Evolutionary conservation across 1,140 invertebrate species (phyloP).

Genomic region (Caenorhabditis briggsae): DNA sequence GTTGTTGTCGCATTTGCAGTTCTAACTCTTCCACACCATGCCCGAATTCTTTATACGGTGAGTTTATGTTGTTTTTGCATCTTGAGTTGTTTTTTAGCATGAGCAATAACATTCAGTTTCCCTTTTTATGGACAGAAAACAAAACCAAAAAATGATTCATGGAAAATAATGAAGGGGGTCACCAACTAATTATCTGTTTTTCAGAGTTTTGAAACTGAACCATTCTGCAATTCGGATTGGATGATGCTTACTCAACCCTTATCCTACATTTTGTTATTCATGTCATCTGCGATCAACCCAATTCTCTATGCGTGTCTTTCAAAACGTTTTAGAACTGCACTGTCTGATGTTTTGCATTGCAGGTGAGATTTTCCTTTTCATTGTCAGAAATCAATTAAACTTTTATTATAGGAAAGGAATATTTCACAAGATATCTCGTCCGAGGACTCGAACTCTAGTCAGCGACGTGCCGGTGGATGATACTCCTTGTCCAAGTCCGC

Average conservation of each 20-base stretch:
- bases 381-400: not conserved
- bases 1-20: slow-evolving; percentile 74
- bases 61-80: not conserved
- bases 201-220: slow-evolving; percentile 1
- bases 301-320: slow-evolving; percentile 76
- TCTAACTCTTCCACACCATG: slow-evolving; percentile 75
- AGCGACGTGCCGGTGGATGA: slow-evolving; percentile 55
- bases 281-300: slow-evolving; percentile 74
- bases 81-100: too few species aligned
- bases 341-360: slow-evolving; percentile 63
- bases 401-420: slow-evolving; percentile 34
- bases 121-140: not conserved
- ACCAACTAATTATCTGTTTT: not conserved
- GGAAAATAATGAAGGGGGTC: too few species aligned
- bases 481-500: slow-evolving; percentile 53
- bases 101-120: too few species aligned
- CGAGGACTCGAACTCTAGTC: slow-evolving; percentile 53
- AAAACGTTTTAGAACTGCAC: slow-evolving; percentile 72
- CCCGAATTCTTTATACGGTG: slow-evolving; percentile 71
- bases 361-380: slow-evolving; percentile 5
- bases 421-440: slow-evolving; percentile 34
- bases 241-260: slow-evolving; percentile 73
- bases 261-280: slow-evolving; percentile 72
- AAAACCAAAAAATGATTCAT: not conserved
- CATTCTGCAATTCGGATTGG: slow-evolving; percentile 67